Conservation (phyloP, 2,888 invertebrate genomes). For the Nomada ferruginata region DNA sequence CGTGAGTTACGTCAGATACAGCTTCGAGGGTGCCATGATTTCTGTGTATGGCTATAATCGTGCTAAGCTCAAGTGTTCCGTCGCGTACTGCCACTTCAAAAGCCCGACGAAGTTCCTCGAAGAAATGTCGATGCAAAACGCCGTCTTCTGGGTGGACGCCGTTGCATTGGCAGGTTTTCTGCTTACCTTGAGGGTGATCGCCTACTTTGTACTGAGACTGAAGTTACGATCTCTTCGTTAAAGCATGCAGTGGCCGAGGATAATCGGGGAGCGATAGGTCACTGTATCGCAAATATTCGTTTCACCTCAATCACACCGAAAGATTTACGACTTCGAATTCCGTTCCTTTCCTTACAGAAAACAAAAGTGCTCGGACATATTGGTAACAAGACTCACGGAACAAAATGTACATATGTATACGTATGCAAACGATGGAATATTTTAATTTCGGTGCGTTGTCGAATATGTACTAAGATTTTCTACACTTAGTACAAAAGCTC, state of each 20-base stretch:
- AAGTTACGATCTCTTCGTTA: slow-evolving; percentile 87
- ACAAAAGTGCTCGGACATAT: not conserved
- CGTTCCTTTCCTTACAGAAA: not conserved
- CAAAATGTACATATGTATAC: not conserved
- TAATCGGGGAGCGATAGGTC: slow-evolving; percentile 52
- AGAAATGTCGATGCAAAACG: slow-evolving; percentile 92
- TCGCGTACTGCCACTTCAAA: slow-evolving; percentile 93
- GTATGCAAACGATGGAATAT: slow-evolving; percentile 3
- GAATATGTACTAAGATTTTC: slow-evolving; percentile 3
- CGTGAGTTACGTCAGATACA: slow-evolving; percentile 95
- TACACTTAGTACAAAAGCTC: not conserved
- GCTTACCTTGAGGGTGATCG: slow-evolving; percentile 90
- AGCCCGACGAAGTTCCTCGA: slow-evolving; percentile 93
- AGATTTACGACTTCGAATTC: not conserved
- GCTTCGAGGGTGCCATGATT: slow-evolving; percentile 96
- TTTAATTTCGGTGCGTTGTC: slow-evolving; percentile 1
- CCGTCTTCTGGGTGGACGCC: slow-evolving; percentile 92
- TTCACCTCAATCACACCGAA: slow-evolving; percentile 4
- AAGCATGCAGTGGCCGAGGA: slow-evolving; percentile 38
- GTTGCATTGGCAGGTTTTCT: slow-evolving; percentile 93
- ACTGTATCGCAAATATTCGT: slow-evolving; percentile 10
- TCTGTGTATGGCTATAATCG: slow-evolving; percentile 95
- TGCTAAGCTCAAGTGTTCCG: slow-evolving; percentile 92
- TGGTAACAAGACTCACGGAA: too few relatives aligned
- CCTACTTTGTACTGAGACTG: slow-evolving; percentile 93